A percentile compares a stretch with the other conserved stretches of the same genome.
Evolutionary conservation across 2,113 vertebrate genomes (phyloP).

Genomic region (Macrotus californicus): DNA sequence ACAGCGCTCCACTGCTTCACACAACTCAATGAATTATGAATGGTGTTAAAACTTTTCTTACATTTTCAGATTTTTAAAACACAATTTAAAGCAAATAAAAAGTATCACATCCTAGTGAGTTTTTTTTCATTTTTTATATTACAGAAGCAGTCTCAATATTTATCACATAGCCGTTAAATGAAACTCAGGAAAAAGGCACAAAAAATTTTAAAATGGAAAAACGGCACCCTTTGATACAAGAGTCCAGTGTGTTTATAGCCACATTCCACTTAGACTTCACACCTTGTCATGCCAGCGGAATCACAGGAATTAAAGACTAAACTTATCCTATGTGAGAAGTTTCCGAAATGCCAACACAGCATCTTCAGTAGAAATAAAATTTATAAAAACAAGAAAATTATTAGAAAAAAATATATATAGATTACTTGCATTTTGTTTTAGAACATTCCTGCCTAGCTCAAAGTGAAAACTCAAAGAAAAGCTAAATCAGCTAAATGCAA

Average conservation of each 20-base stretch:
- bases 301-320: background rate
- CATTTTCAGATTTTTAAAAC: background rate
- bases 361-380: background rate
- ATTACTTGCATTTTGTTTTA: slow-evolving; percentile 1
- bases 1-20: background rate
- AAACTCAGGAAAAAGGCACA: background rate
- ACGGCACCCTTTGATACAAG: background rate
- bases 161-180: background rate
- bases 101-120: background rate
- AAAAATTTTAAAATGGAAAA: background rate
- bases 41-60: background rate
- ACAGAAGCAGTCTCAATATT: background rate
- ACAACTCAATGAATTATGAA: background rate
- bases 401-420: background rate
- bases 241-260: background rate
- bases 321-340: rapidly evolving
- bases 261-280: background rate
- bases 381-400: background rate
- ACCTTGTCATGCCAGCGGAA: background rate
- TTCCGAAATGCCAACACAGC: background rate
- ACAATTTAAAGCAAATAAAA: background rate
- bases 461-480: background rate
- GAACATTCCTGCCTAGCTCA: background rate
- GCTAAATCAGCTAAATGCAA: background rate
- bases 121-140: background rate